A percentile compares a stretch with the other conserved stretches of the same genome.
Evolutionary conservation across 92 coral and sea anemone genomes (phyloP).

Genomic region (Montipora capitata): DNA sequence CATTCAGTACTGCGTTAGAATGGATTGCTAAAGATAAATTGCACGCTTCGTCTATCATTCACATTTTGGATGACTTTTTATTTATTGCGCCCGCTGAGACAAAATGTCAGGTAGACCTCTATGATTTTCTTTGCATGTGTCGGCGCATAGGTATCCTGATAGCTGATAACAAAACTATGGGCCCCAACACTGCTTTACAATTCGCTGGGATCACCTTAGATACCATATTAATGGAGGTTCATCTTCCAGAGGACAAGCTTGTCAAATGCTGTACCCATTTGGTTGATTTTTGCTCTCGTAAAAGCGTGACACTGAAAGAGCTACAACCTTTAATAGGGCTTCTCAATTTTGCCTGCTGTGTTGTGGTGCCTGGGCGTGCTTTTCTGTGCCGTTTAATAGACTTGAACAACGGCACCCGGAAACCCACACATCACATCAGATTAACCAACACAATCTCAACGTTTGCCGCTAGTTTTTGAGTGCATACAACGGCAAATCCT

Average conservation of each 20-base stretch:
- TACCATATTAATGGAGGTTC: conserved; percentile 47
- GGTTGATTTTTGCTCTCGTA: not conserved
- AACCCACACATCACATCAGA: conserved; percentile 19
- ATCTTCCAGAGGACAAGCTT: conserved; percentile 67
- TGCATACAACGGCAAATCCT: conserved; percentile 35
- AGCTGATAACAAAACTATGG: conserved; percentile 67
- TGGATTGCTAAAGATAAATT: conserved; percentile 76
- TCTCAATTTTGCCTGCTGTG: conserved; percentile 1
- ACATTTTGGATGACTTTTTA: conserved; percentile 72
- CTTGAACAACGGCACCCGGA: conserved; percentile 34
- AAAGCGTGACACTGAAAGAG: conserved; percentile 12
- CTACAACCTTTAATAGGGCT: conserved; percentile 27
- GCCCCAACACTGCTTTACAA: conserved; percentile 32
- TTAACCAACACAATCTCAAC: conserved; percentile 17
- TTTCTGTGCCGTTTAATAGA: conserved; percentile 34
- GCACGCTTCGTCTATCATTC: conserved; percentile 34
- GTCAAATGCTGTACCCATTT: not conserved
- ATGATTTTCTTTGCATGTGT: conserved; percentile 28
- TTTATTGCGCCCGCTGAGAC: conserved; percentile 43
- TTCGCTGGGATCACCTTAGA: conserved; percentile 77
- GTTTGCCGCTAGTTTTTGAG: conserved; percentile 32
- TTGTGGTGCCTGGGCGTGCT: conserved; percentile 42
- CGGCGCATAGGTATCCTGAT: conserved; percentile 59
- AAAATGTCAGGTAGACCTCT: conserved; percentile 18
- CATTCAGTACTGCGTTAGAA: conserved; percentile 48